Evolutionary conservation across 1,140 invertebrate genomes (phyloP).

Genomic region (Musca domestica): DNA sequence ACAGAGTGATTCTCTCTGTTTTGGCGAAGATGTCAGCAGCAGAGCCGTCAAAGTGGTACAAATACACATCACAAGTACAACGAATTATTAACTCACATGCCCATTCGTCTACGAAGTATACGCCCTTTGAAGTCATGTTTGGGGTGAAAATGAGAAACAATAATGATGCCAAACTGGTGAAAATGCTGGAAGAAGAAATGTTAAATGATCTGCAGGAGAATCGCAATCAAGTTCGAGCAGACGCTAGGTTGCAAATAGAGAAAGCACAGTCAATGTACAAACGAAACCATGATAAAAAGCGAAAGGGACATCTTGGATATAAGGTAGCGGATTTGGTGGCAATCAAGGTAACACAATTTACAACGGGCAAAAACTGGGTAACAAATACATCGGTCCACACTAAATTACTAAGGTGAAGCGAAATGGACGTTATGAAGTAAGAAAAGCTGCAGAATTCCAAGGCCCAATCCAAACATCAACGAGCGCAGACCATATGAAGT

Average conservation of each 20-base stretch:
- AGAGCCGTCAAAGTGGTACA: conserved; percentile 10
- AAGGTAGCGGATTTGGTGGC: conserved; percentile 17
- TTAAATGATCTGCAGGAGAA: conserved; percentile 3
- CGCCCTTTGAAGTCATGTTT: background rate
- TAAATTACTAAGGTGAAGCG: too few species aligned
- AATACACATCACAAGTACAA: background rate
- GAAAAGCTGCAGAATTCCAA: too few species aligned
- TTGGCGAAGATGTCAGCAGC: background rate
- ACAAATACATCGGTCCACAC: too few species aligned
- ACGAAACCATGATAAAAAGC: background rate
- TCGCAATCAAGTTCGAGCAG: background rate
- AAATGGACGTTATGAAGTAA: too few species aligned
- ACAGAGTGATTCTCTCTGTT: conserved; percentile 2
- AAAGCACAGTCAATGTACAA: conserved; percentile 21
- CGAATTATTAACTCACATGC: background rate
- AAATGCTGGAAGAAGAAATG: too few species aligned
- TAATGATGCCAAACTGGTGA: background rate
- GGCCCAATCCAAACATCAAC: too few species aligned
- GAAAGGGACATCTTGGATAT: background rate
- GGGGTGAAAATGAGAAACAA: conserved; percentile 3
- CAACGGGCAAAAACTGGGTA: too few species aligned
- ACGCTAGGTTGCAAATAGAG: background rate
- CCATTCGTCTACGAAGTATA: background rate
- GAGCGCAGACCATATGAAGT: too few species aligned
- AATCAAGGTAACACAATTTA: conserved; percentile 15